Evolutionary conservation across 1,140 invertebrate genomes (phyloP).

Genomic region (Adoxophyes honmai): DNA sequence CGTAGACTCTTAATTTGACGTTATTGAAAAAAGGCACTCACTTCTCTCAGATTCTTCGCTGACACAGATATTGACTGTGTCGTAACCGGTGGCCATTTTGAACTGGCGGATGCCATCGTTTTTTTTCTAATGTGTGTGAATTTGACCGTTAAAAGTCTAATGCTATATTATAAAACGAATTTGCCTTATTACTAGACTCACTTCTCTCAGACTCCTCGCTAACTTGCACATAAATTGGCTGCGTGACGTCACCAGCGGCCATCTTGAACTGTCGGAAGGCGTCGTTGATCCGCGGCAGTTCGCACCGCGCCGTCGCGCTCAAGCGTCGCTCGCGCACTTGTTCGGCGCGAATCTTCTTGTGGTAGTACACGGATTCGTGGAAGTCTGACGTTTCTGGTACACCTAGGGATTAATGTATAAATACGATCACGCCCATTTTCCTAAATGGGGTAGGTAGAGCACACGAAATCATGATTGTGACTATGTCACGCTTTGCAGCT

Average conservation of each 20-base stretch:
- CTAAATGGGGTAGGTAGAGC: too few species aligned
- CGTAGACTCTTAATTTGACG: too few species aligned
- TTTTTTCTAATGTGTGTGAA: too few species aligned
- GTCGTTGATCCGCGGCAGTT: constrained; percentile 41
- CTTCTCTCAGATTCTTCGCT: constrained; percentile 35
- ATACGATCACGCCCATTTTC: too few species aligned
- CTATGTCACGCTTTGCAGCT: too few species aligned
- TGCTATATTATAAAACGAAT: too few species aligned
- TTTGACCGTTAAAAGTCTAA: too few species aligned
- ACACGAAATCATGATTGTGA: too few species aligned
- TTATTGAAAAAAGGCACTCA: too few species aligned
- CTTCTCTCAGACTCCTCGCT: constrained; percentile 36
- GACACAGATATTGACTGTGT: constrained; percentile 46
- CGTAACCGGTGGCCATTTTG: constrained; percentile 25
- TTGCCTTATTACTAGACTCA: too few species aligned
- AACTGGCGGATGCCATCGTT: constrained; percentile 45
- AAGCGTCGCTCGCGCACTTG: constrained; percentile 26
- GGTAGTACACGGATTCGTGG: constrained; percentile 27
- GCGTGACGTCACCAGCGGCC: constrained; percentile 23
- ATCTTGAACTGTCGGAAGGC: constrained; percentile 42
- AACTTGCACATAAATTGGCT: constrained; percentile 50
- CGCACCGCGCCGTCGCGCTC: constrained; percentile 16
- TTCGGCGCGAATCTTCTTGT: constrained; percentile 40
- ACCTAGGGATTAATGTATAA: too few species aligned
- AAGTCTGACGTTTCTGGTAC: not conserved